These are phyloP conservation scores for Eristalinus aeneus DNA, from an alignment of 2,888 invertebrate species.

Conservation along the genomic window DNA sequence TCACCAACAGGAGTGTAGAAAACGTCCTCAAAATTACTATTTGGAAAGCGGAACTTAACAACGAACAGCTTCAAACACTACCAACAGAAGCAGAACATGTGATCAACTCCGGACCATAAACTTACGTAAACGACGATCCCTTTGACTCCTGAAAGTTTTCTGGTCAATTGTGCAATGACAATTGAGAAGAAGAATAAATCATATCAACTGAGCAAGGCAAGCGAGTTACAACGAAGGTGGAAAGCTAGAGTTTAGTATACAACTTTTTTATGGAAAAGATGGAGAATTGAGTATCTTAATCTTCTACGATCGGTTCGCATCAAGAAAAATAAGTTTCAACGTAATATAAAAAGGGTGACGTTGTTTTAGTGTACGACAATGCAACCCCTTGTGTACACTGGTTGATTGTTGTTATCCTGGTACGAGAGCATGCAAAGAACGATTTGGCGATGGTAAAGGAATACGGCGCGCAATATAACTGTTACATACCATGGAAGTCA, in stretches of 20 bases:
- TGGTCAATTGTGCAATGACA: not conserved
- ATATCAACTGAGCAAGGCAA: not conserved
- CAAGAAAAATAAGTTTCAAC: not conserved
- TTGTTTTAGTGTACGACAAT: too few species aligned
- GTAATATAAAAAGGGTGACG: too few species aligned
- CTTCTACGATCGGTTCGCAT: not conserved
- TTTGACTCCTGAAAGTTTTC: not conserved
- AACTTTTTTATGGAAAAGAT: slow-evolving; percentile 3
- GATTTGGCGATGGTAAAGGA: too few species aligned
- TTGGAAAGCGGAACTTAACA: not conserved
- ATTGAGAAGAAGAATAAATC: not conserved
- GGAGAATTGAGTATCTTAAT: slow-evolving; percentile 3
- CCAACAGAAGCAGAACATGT: slow-evolving; percentile 2
- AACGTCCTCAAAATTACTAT: not conserved
- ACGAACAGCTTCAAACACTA: not conserved
- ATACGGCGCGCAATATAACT: too few species aligned
- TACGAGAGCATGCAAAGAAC: too few species aligned
- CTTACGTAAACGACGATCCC: slow-evolving; percentile 6
- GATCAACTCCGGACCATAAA: not conserved
- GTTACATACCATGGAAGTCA: too few species aligned
- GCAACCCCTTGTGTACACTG: too few species aligned
- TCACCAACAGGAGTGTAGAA: not conserved
- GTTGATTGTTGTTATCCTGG: too few species aligned
- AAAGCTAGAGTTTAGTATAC: slow-evolving; percentile 9
- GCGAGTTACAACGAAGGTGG: not conserved